Base-by-base conservation (phyloP, 2,113 vertebrate species). In the Perca schrenkii region DNA sequence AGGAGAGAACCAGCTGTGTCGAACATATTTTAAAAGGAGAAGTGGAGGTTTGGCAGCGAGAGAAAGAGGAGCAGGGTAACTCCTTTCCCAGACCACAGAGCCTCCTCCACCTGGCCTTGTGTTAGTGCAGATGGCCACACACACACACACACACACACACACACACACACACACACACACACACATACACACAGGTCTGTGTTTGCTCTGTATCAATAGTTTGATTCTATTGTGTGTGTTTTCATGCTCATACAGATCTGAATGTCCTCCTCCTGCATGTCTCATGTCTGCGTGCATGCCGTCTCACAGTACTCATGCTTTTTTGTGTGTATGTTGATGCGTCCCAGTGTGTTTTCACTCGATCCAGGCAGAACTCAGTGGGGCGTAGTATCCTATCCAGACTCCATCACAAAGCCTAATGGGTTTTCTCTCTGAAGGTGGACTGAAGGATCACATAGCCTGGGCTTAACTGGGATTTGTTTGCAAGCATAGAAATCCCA, bases 61-160 rank as follows among this genome's bases (percentile, higher is more conserved):
- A 74, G 74, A 83, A 70, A 82, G 63, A 80, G 25, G n/a, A 57
- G 56, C 21, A 63, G 15, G 60, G 58, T 19, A 52, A 77, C 66
- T 70, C 74, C 74, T 71, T n/a, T 6, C 64, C 4, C 58, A 61
- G 8, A 56, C 28, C 52, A 31, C 67, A 21, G 34, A 53, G 8
- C 56, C 80, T 62, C 84, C 67, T 66, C 85, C 89, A 85, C 87
- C 79, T 85, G 83, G 84, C 81, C 79, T 66, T 85, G 86, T 85
- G 87, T 90, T 79, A 15, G 78, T 83, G 87, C 89, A 90, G 87
- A 85, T 89, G 91, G 73, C 36, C 68, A 34, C 69, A 65, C 6
- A 47, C 36, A 46, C 72, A 47, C 31, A 66, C 43, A 80, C 58
- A 63, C 66, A 62, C 77, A 62, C 77, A 69, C 66, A 34, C 71